Evolutionary conservation across 2,113 vertebrate species (phyloP), one percentile per base, ranked within the genome.

Genomic region (Panthera tigris): DNA sequence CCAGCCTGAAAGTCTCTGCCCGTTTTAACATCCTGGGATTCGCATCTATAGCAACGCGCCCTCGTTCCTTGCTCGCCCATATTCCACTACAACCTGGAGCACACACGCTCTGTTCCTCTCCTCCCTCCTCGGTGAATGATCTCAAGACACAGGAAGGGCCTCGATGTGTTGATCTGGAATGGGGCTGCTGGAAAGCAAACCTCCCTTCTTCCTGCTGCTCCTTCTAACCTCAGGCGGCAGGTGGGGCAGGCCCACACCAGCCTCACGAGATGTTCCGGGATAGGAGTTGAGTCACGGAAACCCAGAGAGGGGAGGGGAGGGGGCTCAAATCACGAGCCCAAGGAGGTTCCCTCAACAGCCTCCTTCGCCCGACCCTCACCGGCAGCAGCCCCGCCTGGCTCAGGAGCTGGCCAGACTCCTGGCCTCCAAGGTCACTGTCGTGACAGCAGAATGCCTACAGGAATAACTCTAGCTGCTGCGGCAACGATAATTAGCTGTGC

Each of bases 181-280:
- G 71, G 73, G 84, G 45, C n/a, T 11, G 89, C 87, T 81, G 78
- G 93, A 74, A 95, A 52, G 21, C 61, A 88, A 86, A 81, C 31
- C 36, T 41, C 50, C 50, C 52, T 19, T 33, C 78, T 87, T 79
- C 63, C 86, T 81, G 78, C 48, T 78, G 83, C 65, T 52, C 85
- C 25, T 55, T 29, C 74, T 74, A 39, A 83, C 36, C 61, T 10
- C 12, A n/a, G 55, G 41, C n/a, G 87, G 55, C 74, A 50, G 86
- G 87, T n/a, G 74, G 29, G 5, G 36, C 80, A 50, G 73, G 69
- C 63, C 61, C 52, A 63, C 50, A 27, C 14, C n/a, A 29, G 45
- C 39, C 82, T 86, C 39, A 11, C 36, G 48, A 41, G 78, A n/a
- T 18, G 57, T 50, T 27, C 69, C 2, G 1, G 45, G 36, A 85